phyloP scores from a whole-genome alignment of 2,888 invertebrate species.

The Xylophagus ater region DNA sequence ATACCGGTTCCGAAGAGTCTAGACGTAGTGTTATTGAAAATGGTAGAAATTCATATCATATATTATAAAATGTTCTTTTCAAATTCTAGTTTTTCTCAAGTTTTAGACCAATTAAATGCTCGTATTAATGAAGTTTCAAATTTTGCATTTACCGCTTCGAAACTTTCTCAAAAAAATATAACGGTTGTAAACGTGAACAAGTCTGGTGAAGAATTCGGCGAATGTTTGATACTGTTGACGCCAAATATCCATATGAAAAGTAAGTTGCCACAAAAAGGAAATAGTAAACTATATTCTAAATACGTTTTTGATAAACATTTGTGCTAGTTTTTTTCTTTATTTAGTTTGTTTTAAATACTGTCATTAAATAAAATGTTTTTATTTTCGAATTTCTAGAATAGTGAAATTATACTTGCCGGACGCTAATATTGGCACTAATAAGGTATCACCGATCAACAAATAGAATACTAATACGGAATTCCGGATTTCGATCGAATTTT shows the following conservation, averaged over 20 bases:
- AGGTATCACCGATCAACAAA: conserved; percentile 8
- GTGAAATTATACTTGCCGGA: conserved; percentile 13
- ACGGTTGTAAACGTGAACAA: conserved; percentile 16
- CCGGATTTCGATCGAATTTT: conserved; percentile 2
- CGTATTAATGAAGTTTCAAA: conserved; percentile 41
- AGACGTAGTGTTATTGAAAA: conserved; percentile 10
- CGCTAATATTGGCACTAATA: conserved; percentile 6
- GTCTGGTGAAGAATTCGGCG: conserved; percentile 18
- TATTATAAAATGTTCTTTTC: too few relatives aligned
- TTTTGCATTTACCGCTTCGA: conserved; percentile 36
- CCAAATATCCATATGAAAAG: conserved; percentile 18
- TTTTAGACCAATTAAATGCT: conserved; percentile 33
- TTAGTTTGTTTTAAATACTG: not conserved
- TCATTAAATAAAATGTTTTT: conserved; percentile 2
- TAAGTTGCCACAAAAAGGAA: conserved; percentile 10
- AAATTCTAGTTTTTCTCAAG: conserved; percentile 5
- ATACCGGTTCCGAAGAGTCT: conserved; percentile 2
- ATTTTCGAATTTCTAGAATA: conserved; percentile 8
- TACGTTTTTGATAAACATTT: too few relatives aligned
- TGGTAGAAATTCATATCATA: conserved; percentile 5
- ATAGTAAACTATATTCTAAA: too few relatives aligned
- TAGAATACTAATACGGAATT: conserved; percentile 10
- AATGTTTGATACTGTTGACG: conserved; percentile 14
- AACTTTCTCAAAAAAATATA: conserved; percentile 18
- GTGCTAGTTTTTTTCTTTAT: too few relatives aligned